Conservation (phyloP, 1,140 invertebrate species). For the Macrostomum lignano region DNA sequence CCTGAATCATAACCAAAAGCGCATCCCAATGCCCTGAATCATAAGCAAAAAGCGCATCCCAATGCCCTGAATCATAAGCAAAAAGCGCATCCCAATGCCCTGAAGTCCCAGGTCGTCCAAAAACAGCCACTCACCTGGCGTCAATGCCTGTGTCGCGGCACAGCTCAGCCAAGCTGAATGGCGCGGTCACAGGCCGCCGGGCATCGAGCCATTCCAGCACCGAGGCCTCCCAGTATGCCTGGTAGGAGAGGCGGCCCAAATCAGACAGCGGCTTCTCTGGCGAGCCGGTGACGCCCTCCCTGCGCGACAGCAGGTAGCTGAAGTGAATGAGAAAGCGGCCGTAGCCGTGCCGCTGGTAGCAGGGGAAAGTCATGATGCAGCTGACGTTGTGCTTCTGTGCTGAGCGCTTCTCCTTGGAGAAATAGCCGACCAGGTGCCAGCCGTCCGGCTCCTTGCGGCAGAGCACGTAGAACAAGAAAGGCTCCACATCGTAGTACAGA, state of each 20-base stretch:
- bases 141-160: too few species aligned
- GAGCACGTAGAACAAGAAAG: constrained; percentile 83
- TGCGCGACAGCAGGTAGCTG: constrained; percentile 72
- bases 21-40: too few species aligned
- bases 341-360: constrained; percentile 80
- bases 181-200: too few species aligned
- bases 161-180: too few species aligned
- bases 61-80: too few species aligned
- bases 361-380: constrained; percentile 93
- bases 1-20: too few species aligned
- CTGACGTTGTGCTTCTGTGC: constrained; percentile 93
- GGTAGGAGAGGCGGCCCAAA: constrained; percentile 67
- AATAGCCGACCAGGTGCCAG: constrained; percentile 32
- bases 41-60: too few species aligned
- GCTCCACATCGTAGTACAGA: constrained; percentile 90
- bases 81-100: too few species aligned
- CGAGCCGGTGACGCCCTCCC: constrained; percentile 57
- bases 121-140: too few species aligned
- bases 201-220: constrained; percentile 38
- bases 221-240: constrained; percentile 79
- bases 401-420: constrained; percentile 62
- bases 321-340: constrained; percentile 91
- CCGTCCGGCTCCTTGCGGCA: constrained; percentile 40
- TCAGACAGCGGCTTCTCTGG: constrained; percentile 91
- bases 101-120: too few species aligned